phyloP scores from a whole-genome alignment of 2,797 vertebrate species.

The Urophycis tenuis region DNA sequence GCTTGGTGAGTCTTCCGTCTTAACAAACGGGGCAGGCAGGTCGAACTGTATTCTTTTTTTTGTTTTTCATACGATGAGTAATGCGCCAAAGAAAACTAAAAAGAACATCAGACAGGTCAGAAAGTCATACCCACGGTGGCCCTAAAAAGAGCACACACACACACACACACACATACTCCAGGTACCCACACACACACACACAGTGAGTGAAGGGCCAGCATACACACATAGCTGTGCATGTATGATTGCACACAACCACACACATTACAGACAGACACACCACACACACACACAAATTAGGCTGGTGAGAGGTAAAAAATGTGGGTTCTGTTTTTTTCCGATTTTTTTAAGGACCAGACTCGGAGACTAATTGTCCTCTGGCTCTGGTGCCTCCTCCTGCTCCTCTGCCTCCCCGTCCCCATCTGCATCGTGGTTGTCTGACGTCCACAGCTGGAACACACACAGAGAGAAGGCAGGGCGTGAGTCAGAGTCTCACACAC shows the following conservation, averaged over 20 bases:
- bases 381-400: constrained; percentile 51
- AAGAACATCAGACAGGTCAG: constrained; percentile 27
- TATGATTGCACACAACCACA: constrained; percentile 54
- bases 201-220: constrained; percentile 61
- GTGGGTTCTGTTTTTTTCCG: constrained; percentile 22
- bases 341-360: constrained; percentile 42
- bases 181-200: too few relatives aligned
- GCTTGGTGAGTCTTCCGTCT: constrained; percentile 28
- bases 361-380: constrained; percentile 77
- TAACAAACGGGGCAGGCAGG: not conserved
- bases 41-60: not conserved
- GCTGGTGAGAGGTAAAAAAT: constrained; percentile 69
- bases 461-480: constrained; percentile 3
- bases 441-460: constrained; percentile 86
- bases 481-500: too few relatives aligned
- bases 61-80: constrained; percentile 43
- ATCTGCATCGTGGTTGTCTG: constrained; percentile 83
- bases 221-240: constrained; percentile 57
- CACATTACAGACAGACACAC: constrained; percentile 50
- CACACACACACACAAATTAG: constrained; percentile 60
- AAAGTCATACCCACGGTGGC: constrained; percentile 42
- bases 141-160: not conserved
- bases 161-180: too few relatives aligned
- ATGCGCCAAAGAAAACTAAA: constrained; percentile 27
- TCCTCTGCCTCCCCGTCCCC: constrained; percentile 77